Evolutionary conservation across 2,888 invertebrate species (phyloP).

Genomic region (Drosophila emarginata): DNA sequence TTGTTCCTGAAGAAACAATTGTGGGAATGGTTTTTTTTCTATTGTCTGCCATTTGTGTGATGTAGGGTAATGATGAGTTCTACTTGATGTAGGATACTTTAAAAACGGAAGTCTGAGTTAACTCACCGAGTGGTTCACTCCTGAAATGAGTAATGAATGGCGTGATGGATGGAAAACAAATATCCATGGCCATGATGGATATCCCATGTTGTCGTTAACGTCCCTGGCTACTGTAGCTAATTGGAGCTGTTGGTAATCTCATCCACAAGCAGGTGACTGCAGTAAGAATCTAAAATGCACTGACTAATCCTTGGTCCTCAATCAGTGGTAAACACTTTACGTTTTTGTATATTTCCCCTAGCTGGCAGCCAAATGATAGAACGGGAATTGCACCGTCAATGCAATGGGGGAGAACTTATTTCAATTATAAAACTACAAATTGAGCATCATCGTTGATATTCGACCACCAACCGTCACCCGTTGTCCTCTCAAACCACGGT

Average conservation of each 20-base stretch:
- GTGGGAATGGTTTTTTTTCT: no score
- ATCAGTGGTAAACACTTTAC: conserved; percentile 15
- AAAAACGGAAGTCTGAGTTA: background rate
- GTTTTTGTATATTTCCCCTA: background rate
- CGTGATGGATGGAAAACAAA: background rate
- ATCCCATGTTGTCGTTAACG: background rate
- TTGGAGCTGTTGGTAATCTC: conserved; percentile 7
- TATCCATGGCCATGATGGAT: conserved; percentile 1
- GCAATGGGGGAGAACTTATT: conserved; percentile 50
- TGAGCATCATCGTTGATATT: conserved; percentile 39
- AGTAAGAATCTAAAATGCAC: background rate
- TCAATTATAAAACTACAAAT: conserved; percentile 72
- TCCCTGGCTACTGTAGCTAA: background rate
- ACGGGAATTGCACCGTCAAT: background rate
- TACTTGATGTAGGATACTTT: no score
- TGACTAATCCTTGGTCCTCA: conserved; percentile 8
- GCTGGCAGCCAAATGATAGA: conserved; percentile 15
- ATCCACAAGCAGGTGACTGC: background rate
- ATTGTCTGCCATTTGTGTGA: no score
- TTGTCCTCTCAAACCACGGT: conserved; percentile 24
- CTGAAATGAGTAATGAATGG: background rate
- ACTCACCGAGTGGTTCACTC: background rate
- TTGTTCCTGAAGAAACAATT: no score
- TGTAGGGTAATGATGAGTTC: no score
- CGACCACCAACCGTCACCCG: background rate